Conservation (phyloP, 2,888 invertebrate genomes). For the Tortrix viridana region DNA sequence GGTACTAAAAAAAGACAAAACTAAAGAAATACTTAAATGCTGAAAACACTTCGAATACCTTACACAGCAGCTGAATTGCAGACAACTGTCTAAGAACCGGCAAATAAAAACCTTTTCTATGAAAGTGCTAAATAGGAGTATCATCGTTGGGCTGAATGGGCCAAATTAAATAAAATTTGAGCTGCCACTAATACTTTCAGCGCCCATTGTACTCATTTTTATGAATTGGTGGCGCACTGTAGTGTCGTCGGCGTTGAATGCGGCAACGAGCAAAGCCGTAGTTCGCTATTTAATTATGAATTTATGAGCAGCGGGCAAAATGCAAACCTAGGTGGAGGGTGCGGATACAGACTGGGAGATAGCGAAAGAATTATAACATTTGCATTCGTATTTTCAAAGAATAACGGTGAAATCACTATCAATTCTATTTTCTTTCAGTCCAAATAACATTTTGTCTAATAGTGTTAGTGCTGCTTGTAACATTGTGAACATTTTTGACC, state of each 20-base stretch:
- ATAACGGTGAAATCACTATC: too few species aligned
- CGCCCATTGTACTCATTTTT: too few species aligned
- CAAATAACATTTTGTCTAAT: too few species aligned
- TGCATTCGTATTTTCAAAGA: neutral
- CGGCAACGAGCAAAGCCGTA: slow-evolving; percentile 68
- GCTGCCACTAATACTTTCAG: slow-evolving; percentile 35
- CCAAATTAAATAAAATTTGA: slow-evolving; percentile 64
- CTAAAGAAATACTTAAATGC: neutral
- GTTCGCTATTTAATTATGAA: slow-evolving; percentile 80
- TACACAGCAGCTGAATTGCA: slow-evolving; percentile 9
- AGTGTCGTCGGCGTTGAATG: neutral
- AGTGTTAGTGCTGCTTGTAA: too few species aligned
- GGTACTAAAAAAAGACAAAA: neutral
- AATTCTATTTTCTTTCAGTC: too few species aligned
- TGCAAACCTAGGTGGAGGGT: slow-evolving; percentile 57
- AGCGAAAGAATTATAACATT: slow-evolving; percentile 27
- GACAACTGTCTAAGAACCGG: slow-evolving; percentile 18
- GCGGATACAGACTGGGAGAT: slow-evolving; percentile 36
- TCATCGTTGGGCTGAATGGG: slow-evolving; percentile 33
- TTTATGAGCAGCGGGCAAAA: slow-evolving; percentile 76
- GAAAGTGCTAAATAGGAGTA: slow-evolving; percentile 27
- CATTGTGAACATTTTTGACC: too few species aligned
- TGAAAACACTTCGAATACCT: neutral
- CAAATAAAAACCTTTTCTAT: slow-evolving; percentile 29
- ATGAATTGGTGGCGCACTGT: too few species aligned